Conservation (phyloP, 2,888 invertebrate species). For the Drosophila helvetica region DNA sequence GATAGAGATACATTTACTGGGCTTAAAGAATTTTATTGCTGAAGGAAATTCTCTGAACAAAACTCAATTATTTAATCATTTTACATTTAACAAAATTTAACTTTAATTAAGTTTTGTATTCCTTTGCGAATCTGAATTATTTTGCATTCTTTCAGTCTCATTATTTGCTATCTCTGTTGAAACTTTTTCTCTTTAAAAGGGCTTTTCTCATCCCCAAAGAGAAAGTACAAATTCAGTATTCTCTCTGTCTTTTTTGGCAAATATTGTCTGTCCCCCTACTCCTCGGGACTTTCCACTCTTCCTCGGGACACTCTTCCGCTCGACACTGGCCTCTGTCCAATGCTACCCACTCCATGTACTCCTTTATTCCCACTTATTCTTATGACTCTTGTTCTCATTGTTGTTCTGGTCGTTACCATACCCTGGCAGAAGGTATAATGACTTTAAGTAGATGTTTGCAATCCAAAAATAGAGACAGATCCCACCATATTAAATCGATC, state of each 20-base stretch:
- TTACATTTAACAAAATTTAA: not conserved
- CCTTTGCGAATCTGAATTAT: not conserved
- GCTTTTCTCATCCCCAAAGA: not conserved
- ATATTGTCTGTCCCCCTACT: not conserved
- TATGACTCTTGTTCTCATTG: slow-evolving; percentile 31
- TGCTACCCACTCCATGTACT: slow-evolving; percentile 1
- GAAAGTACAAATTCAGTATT: slow-evolving; percentile 1
- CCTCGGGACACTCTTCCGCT: not conserved
- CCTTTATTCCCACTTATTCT: slow-evolving; percentile 28
- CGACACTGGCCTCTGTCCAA: not conserved
- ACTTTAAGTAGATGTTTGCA: not conserved
- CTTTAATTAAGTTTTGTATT: slow-evolving; percentile 2
- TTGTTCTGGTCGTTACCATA: slow-evolving; percentile 13
- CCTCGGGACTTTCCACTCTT: not conserved
- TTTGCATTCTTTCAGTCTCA: not conserved
- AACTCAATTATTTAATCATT: not conserved
- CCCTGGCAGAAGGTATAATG: not conserved
- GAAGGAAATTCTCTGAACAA: no score
- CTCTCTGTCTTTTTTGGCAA: not conserved
- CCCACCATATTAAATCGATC: no score
- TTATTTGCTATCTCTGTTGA: slow-evolving; percentile 15
- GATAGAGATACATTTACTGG: not conserved
- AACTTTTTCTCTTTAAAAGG: slow-evolving; percentile 22
- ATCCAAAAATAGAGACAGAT: not conserved
- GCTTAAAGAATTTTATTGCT: not conserved